Base-by-base conservation (phyloP, 2,113 vertebrate species). In the Callipepla squamata region DNA sequence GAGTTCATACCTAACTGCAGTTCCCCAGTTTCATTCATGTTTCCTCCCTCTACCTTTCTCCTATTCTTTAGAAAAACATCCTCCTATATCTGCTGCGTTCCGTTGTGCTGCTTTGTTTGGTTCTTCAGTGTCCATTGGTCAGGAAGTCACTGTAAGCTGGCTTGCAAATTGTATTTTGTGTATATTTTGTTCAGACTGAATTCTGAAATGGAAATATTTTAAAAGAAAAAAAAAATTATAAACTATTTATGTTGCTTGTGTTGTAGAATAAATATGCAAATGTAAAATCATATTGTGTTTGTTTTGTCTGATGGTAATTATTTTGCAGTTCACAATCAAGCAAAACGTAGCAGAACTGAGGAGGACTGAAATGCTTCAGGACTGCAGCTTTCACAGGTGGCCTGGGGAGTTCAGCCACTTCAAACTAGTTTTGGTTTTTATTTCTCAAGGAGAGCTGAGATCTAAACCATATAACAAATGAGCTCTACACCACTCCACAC, bases 221-320 rank as follows among this genome's bases (percentile, higher is more conserved):
- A 97, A 97, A 97, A 97, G 82, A 96, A 93, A 91, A 97, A 96
- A 94, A 96, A 94, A 92, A 80, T 85, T 94, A 96, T 93, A 90
- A 96, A 94, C 12, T 97, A 97, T 98, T 98, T 98, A 98, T 98
- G 98, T 98, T 98, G 97, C 97, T 95, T 96, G 98, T 98, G 97
- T 98, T 98, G 96, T 98, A 98, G 97, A 98, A 98, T 98, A 98
- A 99, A 98, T 93, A 94, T 78, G 94, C 82, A 97, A 94, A 94
- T 96, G 94, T 91, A 96, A 97, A 97, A 92, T 51, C 82, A 68
- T 72, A 11, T 40, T 8, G 72, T 40, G 80, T 78, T 80, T 66
- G 12, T 92, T 95, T 92, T 93, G 76, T 88, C 63, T 92, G 30
- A 58, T 89, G 38, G 7, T 63, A 62, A 5, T 91, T 94, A 28